These are phyloP conservation scores for Rhimphoctona megacephalus DNA, from an alignment of 2,888 invertebrate species.

Conservation along the genomic window DNA sequence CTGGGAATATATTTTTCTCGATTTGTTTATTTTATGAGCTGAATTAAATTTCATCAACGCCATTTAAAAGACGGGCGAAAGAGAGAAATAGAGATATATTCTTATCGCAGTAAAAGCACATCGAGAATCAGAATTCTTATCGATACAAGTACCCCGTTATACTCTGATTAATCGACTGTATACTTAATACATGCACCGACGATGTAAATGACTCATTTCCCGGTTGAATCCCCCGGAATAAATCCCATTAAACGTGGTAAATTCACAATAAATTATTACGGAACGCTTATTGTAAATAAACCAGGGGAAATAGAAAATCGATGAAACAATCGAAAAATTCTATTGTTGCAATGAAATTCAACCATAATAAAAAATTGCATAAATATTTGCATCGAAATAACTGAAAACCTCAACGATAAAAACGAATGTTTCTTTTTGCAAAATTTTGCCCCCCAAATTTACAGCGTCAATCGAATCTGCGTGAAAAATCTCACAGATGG, in stretches of 20 bases:
- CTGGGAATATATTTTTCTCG: neutral
- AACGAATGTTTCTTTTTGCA: no score
- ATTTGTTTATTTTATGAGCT: constrained; percentile 1
- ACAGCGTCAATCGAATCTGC: neutral
- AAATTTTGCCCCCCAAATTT: neutral
- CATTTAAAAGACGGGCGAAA: neutral
- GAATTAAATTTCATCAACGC: neutral
- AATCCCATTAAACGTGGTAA: neutral
- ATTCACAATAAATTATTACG: neutral
- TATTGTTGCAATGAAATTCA: no score
- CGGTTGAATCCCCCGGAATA: constrained; percentile 35
- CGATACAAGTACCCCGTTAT: constrained; percentile 27
- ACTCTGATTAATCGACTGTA: constrained; percentile 40
- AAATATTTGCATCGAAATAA: no score
- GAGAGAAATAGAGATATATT: neutral
- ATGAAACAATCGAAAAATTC: no score
- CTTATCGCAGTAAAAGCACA: constrained; percentile 32
- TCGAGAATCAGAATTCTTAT: constrained; percentile 42
- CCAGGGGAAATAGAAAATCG: no score
- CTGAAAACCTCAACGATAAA: no score
- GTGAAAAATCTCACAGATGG: neutral
- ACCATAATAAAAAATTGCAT: no score
- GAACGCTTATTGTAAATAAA: neutral
- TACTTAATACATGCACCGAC: neutral
- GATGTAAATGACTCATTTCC: constrained; percentile 36